These are phyloP conservation scores for Mesorhabditis spiculigera DNA, from an alignment of 2,888 invertebrate species.

Conservation along the genomic window DNA sequence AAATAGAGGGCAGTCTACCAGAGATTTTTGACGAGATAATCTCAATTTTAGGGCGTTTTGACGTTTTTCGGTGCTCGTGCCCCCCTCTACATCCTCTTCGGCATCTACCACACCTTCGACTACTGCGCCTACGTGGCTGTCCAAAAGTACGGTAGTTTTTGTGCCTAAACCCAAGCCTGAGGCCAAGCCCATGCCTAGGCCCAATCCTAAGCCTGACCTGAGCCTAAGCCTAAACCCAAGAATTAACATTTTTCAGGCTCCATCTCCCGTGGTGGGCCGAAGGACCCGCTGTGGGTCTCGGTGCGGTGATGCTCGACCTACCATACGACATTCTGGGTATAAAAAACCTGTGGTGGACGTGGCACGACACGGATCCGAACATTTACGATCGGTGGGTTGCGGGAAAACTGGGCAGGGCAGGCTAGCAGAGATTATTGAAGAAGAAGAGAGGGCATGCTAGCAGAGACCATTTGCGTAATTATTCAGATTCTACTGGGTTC, in stretches of 20 bases:
- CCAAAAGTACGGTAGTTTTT: constrained; percentile 26
- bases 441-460: too few species aligned
- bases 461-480: neutral
- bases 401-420: neutral
- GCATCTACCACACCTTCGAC: constrained; percentile 66
- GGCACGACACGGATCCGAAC: constrained; percentile 70
- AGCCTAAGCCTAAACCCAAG: neutral
- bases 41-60: constrained; percentile 62
- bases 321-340: constrained; percentile 76
- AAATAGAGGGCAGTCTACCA: constrained; percentile 44
- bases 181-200: too few species aligned
- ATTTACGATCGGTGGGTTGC: constrained; percentile 57
- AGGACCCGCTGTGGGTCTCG: constrained; percentile 67
- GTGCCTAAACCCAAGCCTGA: too few species aligned
- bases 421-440: too few species aligned
- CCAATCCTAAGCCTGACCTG: constrained; percentile 3
- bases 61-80: constrained; percentile 72
- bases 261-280: constrained; percentile 64
- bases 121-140: constrained; percentile 64
- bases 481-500: constrained; percentile 75
- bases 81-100: constrained; percentile 73
- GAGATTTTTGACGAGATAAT: neutral
- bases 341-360: constrained; percentile 78
- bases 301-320: constrained; percentile 73
- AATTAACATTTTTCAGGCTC: constrained; percentile 58